Evolutionary conservation across 2,797 vertebrate genomes (phyloP).

Genomic region (Varecia variegata): DNA sequence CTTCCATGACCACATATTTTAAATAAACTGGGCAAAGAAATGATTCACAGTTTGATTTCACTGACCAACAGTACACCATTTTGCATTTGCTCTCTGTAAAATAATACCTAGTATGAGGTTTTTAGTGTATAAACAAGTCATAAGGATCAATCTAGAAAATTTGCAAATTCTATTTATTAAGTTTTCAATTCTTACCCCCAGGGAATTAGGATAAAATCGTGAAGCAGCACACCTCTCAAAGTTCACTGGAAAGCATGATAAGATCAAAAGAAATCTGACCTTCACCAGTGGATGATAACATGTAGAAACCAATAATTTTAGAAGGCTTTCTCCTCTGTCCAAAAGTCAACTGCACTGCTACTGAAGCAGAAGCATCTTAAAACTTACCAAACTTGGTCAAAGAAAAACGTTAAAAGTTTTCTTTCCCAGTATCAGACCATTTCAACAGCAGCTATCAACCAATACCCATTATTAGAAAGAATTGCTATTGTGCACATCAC

Average conservation of each 20-base stretch:
- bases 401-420: not conserved
- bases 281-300: not conserved
- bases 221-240: not conserved
- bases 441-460: not conserved
- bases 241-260: conserved; percentile 16
- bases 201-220: conserved; percentile 17
- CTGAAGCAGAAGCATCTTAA: not conserved
- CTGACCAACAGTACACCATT: not conserved
- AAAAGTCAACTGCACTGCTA: not conserved
- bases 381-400: not conserved
- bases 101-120: not conserved
- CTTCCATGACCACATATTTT: not conserved
- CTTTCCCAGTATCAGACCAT: not conserved
- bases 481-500: not conserved
- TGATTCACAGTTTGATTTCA: conserved; percentile 30
- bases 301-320: conserved; percentile 33
- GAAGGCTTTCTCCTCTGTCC: not conserved
- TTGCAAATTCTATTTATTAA: not conserved
- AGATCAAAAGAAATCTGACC: conserved; percentile 43
- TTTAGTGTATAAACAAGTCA: not conserved
- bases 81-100: not conserved
- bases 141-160: conserved; percentile 1
- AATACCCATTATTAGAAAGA: not conserved
- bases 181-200: conserved; percentile 28
- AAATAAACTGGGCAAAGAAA: conserved; percentile 29